Evolutionary conservation across 2,113 vertebrate genomes (phyloP).

Genomic region (Motacilla tschutschensis): DNA sequence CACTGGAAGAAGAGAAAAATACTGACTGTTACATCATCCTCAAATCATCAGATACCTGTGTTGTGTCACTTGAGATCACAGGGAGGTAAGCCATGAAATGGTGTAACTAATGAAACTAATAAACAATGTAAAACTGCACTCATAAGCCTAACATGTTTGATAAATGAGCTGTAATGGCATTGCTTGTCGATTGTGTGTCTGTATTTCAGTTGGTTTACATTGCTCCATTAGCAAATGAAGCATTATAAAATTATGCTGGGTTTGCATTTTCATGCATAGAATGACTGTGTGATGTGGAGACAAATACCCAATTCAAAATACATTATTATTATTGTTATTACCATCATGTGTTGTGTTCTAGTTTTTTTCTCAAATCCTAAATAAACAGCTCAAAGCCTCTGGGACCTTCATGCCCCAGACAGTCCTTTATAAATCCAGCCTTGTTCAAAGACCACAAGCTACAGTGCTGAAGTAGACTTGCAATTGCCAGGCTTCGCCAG

Average conservation of each 20-base stretch:
- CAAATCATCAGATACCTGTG: background rate
- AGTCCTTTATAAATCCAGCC: background rate
- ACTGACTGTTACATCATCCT: background rate
- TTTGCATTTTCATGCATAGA: background rate
- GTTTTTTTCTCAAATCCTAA: constrained; percentile 24
- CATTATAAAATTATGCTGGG: constrained; percentile 17
- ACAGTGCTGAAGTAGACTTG: background rate
- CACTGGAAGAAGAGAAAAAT: background rate
- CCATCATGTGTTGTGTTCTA: background rate
- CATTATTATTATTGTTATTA: background rate
- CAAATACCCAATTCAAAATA: constrained; percentile 42
- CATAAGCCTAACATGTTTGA: background rate
- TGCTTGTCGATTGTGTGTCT: background rate
- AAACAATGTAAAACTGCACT: background rate
- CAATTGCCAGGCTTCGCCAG: constrained; percentile 25
- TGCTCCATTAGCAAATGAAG: constrained; percentile 39
- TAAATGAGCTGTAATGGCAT: constrained; percentile 15
- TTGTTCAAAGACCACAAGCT: background rate
- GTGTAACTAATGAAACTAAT: background rate
- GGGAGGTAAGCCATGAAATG: background rate
- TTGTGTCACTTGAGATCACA: background rate
- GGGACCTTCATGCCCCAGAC: background rate
- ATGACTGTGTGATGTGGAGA: background rate
- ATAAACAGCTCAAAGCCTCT: constrained; percentile 31
- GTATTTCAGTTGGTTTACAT: background rate